These are phyloP conservation scores for Brachypteracias leptosomus DNA, from an alignment of 2,113 vertebrate species.

Conservation along the genomic window DNA sequence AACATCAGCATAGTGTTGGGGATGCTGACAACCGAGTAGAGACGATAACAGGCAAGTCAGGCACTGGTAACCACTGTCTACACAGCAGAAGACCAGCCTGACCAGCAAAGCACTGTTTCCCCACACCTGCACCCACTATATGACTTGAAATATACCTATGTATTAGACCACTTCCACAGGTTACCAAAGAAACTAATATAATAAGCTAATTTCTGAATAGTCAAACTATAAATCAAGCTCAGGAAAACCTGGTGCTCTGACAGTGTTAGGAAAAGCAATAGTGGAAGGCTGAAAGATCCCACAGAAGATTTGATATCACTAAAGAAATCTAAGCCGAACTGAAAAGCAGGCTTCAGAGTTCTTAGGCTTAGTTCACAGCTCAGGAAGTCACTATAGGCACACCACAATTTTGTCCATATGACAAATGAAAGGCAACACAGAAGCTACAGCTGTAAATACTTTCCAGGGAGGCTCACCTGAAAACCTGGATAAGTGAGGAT, in stretches of 20 bases:
- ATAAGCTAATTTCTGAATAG: neutral
- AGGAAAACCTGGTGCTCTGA: neutral
- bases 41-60: neutral
- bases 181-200: neutral
- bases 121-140: neutral
- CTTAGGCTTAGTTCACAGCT: neutral
- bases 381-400: neutral
- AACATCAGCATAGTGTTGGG: neutral
- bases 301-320: neutral
- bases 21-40: neutral
- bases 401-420: neutral
- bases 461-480: neutral
- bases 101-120: neutral
- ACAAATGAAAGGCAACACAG: neutral
- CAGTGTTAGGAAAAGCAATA: neutral
- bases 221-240: neutral
- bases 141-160: neutral
- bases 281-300: neutral
- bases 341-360: neutral
- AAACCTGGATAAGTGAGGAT: neutral
- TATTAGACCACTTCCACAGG: neutral
- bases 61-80: neutral
- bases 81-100: neutral
- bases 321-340: neutral
- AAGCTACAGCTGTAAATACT: neutral